These are phyloP conservation scores for Leptogaster cylindrica DNA, from an alignment of 2,888 invertebrate genomes.

Conservation along the genomic window DNA sequence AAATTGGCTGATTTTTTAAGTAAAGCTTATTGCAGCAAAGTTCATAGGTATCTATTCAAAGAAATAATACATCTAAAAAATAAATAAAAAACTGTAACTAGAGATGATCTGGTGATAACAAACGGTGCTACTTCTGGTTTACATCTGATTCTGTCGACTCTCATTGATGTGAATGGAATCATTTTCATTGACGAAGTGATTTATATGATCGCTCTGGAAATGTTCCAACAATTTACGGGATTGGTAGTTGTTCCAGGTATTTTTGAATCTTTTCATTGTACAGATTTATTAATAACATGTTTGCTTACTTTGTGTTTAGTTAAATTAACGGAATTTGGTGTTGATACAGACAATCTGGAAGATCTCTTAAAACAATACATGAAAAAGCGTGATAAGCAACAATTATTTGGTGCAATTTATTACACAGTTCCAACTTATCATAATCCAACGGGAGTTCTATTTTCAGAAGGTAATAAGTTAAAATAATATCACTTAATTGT, in stretches of 20 bases:
- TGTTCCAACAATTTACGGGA: conserved; percentile 65
- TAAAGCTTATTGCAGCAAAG: conserved; percentile 60
- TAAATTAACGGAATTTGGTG: conserved; percentile 64
- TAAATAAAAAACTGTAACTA: conserved; percentile 48
- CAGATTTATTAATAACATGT: not conserved
- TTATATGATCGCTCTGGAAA: conserved; percentile 68
- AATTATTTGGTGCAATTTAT: conserved; percentile 66
- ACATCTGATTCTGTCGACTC: conserved; percentile 64
- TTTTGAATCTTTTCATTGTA: not conserved
- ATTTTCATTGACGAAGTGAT: conserved; percentile 72
- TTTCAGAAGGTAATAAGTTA: conserved; percentile 59
- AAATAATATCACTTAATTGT: not conserved
- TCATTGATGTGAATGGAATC: conserved; percentile 64
- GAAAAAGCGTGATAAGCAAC: conserved; percentile 54
- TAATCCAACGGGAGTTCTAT: conserved; percentile 67
- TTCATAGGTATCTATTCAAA: conserved; percentile 57
- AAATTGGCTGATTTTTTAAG: conserved; percentile 63
- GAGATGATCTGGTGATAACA: conserved; percentile 66
- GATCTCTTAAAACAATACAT: conserved; percentile 57
- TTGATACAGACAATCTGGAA: conserved; percentile 64
- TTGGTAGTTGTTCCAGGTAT: conserved; percentile 64
- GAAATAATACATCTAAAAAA: not conserved
- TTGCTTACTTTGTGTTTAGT: conserved; percentile 56
- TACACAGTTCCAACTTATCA: conserved; percentile 68
- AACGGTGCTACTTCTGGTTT: conserved; percentile 69